Percentiles rank a stretch among this genome's conserved stretches.
These are phyloP conservation scores for Ochropleura leucogaster DNA, from an alignment of 2,888 invertebrate genomes.

Conservation along the genomic window DNA sequence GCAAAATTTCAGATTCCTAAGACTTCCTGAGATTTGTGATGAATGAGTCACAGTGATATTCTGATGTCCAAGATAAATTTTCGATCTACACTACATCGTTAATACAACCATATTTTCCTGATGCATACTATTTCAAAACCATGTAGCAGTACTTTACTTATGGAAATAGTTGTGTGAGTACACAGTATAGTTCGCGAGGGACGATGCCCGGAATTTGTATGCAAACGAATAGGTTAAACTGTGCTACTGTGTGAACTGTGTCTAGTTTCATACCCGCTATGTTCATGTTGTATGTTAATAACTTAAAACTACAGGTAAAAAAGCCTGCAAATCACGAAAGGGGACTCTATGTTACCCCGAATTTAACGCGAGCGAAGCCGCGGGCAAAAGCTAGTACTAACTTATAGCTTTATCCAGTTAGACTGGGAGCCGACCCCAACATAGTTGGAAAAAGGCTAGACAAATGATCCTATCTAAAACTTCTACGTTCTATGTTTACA, in stretches of 20 bases:
- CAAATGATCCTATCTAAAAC: neutral
- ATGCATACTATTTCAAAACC: conserved; percentile 35
- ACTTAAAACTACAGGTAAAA: too few species aligned
- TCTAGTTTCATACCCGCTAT: neutral
- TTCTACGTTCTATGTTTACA: conserved; percentile 16
- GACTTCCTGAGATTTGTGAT: too few species aligned
- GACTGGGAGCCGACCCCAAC: too few species aligned
- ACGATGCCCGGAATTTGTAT: conserved; percentile 16
- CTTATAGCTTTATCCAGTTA: too few species aligned
- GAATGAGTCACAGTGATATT: too few species aligned
- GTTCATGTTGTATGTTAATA: neutral
- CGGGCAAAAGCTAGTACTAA: too few species aligned
- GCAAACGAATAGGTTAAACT: conserved; percentile 13
- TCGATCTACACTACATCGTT: neutral
- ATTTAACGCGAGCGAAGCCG: too few species aligned
- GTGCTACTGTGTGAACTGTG: neutral
- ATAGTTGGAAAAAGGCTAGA: too few species aligned
- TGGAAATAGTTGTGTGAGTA: conserved; percentile 37
- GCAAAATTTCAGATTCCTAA: too few species aligned
- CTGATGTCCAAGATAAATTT: too few species aligned
- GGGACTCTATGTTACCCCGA: too few species aligned
- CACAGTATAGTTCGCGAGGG: neutral
- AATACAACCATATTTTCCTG: neutral
- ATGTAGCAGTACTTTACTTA: conserved; percentile 25
- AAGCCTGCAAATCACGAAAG: too few species aligned